A percentile compares a stretch with the other conserved stretches of the same genome.
These are phyloP conservation scores for Sebastiscus tertius DNA, from an alignment of 2,797 vertebrate species.

Conservation along the genomic window DNA sequence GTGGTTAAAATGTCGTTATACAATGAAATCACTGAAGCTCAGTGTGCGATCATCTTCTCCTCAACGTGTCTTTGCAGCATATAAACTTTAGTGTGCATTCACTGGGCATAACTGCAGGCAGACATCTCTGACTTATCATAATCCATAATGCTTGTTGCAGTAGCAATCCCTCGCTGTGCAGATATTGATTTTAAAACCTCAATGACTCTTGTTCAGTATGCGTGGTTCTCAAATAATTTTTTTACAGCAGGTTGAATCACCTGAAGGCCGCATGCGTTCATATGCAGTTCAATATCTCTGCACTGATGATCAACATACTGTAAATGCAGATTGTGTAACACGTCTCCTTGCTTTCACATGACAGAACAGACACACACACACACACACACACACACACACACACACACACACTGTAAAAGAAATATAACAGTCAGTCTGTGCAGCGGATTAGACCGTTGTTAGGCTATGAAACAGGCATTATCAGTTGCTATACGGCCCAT, in stretches of 20 bases:
- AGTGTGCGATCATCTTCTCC: neutral
- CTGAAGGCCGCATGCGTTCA: neutral
- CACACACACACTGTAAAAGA: neutral
- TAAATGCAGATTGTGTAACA: neutral
- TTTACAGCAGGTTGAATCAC: neutral
- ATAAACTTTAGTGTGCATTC: neutral
- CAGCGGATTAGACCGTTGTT: no score
- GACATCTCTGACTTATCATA: neutral
- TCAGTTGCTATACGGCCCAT: no score
- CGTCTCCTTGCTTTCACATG: neutral
- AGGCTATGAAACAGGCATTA: rapidly evolving
- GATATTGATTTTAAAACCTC: neutral
- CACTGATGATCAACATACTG: neutral
- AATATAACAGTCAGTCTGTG: neutral
- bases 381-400: neutral
- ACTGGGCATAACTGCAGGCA: no score
- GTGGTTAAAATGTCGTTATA: neutral
- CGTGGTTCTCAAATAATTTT: neutral
- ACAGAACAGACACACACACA: neutral
- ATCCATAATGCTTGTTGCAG: neutral
- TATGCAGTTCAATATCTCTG: neutral
- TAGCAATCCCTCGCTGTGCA: neutral
- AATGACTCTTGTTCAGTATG: neutral
- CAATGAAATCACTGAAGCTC: neutral
- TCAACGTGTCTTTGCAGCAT: neutral